Evolutionary conservation across 2,888 invertebrate species (phyloP).

Genomic region (Psylliodes chrysocephalus): DNA sequence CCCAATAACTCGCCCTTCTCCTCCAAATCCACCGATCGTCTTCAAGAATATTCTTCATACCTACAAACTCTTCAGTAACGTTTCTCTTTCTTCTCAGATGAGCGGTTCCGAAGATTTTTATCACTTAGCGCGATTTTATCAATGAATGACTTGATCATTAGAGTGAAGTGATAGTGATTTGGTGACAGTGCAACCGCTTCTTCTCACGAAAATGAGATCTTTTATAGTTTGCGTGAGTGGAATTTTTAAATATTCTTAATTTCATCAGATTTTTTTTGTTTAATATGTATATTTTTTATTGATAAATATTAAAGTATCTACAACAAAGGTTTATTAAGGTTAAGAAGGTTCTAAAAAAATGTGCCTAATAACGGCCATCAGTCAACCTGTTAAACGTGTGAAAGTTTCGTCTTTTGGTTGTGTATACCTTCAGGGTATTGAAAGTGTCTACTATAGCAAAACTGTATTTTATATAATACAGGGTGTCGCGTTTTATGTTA

Average conservation of each 20-base stretch:
- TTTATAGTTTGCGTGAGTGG: constrained; percentile 45
- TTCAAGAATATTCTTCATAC: constrained; percentile 48
- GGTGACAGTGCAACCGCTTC: constrained; percentile 24
- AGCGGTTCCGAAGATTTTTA: constrained; percentile 26
- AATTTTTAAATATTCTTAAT: neutral
- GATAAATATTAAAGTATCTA: no score
- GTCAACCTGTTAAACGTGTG: no score
- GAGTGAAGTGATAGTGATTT: constrained; percentile 41
- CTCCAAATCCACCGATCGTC: constrained; percentile 31
- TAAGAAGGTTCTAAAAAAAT: no score
- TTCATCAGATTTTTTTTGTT: neutral
- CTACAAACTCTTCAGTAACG: constrained; percentile 34
- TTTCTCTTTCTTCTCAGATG: constrained; percentile 36
- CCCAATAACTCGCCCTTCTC: constrained; percentile 51
- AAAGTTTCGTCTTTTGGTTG: no score
- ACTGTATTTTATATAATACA: no score
- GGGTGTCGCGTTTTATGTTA: no score
- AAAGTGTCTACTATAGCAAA: no score
- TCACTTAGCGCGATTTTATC: constrained; percentile 9
- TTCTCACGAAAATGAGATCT: constrained; percentile 43
- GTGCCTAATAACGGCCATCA: no score
- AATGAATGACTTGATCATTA: constrained; percentile 34
- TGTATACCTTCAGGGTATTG: no score
- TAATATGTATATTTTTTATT: no score
- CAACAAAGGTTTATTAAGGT: no score